These are phyloP conservation scores for Pseudochaenichthys georgianus DNA, from an alignment of 2,797 vertebrate genomes.

Conservation along the genomic window DNA sequence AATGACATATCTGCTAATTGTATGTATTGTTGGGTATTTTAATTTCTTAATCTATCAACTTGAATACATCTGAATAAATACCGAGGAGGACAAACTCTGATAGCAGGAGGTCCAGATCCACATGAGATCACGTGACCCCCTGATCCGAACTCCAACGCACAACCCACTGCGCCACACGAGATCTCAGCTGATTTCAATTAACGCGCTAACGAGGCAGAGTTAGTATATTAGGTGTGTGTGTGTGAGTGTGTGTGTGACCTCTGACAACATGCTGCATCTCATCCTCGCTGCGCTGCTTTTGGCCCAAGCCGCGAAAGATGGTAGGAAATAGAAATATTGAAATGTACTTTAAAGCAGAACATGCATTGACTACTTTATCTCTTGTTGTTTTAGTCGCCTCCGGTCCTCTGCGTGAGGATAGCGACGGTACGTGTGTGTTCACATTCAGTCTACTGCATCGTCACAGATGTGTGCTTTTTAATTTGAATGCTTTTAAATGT, in stretches of 20 bases:
- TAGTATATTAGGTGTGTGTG: neutral
- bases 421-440: constrained; percentile 9
- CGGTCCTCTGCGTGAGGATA: neutral
- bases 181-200: constrained; percentile 45
- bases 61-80: neutral
- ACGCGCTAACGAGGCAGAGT: neutral
- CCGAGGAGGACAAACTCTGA: neutral
- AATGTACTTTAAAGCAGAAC: rapidly evolving
- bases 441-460: neutral
- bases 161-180: too few relatives aligned
- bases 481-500: neutral
- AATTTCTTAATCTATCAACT: too few relatives aligned
- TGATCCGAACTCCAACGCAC: too few relatives aligned
- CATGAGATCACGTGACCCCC: neutral
- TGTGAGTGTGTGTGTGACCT: neutral
- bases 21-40: too few relatives aligned
- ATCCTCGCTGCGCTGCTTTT: neutral
- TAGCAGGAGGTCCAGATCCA: too few relatives aligned
- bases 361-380: neutral
- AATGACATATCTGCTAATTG: too few relatives aligned
- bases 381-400: constrained; percentile 25
- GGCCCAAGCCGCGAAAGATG: neutral
- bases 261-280: constrained; percentile 31
- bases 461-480: too few relatives aligned
- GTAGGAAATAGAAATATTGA: constrained; percentile 14